These are phyloP conservation scores for Cinara cedri DNA, from an alignment of 2,888 invertebrate genomes.

Conservation along the genomic window DNA sequence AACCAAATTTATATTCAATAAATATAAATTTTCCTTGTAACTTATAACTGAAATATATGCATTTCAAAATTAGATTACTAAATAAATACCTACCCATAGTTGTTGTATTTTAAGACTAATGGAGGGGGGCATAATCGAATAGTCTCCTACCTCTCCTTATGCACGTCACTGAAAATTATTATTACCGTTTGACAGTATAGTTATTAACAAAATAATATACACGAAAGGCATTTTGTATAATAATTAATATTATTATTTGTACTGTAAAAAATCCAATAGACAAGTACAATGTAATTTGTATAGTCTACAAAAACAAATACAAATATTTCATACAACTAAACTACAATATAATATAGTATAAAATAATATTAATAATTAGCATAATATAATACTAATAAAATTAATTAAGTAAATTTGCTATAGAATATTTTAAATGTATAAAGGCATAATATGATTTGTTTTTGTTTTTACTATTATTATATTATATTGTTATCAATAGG, in stretches of 20 bases:
- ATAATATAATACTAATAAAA: slow-evolving; percentile 4
- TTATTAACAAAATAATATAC: slow-evolving; percentile 8
- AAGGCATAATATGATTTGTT: neutral
- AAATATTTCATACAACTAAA: slow-evolving; percentile 12
- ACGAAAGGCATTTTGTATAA: slow-evolving; percentile 14
- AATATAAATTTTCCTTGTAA: too few species aligned
- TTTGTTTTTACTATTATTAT: slow-evolving; percentile 14
- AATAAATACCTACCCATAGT: too few species aligned
- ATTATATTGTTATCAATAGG: too few species aligned
- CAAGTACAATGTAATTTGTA: too few species aligned
- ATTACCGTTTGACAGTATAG: neutral
- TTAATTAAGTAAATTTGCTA: neutral
- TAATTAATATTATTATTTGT: neutral
- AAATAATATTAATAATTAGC: neutral
- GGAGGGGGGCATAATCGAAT: too few species aligned
- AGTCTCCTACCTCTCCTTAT: too few species aligned
- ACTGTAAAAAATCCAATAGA: slow-evolving; percentile 18
- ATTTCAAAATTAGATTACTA: too few species aligned
- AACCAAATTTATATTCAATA: too few species aligned
- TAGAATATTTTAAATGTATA: neutral
- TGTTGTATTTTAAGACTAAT: too few species aligned
- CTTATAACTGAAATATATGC: too few species aligned
- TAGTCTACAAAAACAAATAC: slow-evolving; percentile 3
- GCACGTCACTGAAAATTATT: too few species aligned
- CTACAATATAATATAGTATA: slow-evolving; percentile 2